These are phyloP conservation scores for Stenchaetothrips biformis DNA, from an alignment of 2,888 invertebrate genomes.

Conservation along the genomic window DNA sequence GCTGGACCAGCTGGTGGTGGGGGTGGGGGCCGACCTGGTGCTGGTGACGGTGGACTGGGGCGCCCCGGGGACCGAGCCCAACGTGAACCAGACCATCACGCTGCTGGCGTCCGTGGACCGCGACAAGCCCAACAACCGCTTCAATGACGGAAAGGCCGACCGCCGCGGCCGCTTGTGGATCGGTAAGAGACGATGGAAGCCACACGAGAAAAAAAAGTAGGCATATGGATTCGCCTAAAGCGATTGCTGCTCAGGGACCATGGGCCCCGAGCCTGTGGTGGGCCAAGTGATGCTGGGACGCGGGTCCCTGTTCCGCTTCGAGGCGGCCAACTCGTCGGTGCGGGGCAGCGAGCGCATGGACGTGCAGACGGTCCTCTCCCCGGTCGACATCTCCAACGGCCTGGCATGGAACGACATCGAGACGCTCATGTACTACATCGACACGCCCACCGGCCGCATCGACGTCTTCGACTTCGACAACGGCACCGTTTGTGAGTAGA, in stretches of 20 bases:
- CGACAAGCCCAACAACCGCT: slow-evolving; percentile 49
- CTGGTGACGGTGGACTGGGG: slow-evolving; percentile 49
- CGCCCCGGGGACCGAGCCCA: slow-evolving; percentile 34
- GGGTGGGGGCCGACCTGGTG: slow-evolving; percentile 49
- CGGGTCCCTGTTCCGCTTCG: slow-evolving; percentile 57
- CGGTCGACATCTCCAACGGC: slow-evolving; percentile 71
- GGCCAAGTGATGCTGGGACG: slow-evolving; percentile 50
- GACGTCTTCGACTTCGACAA: slow-evolving; percentile 63
- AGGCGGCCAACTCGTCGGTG: slow-evolving; percentile 38
- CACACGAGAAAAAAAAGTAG: no score
- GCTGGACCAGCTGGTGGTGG: slow-evolving; percentile 47
- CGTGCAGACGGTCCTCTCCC: slow-evolving; percentile 41
- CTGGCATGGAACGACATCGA: slow-evolving; percentile 68
- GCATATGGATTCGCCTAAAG: no score
- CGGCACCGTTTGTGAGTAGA: slow-evolving; percentile 43
- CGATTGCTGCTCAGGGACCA: slow-evolving; percentile 51
- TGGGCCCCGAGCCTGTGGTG: slow-evolving; percentile 54
- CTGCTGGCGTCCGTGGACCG: slow-evolving; percentile 48
- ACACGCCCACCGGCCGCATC: slow-evolving; percentile 61
- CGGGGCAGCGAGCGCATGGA: slow-evolving; percentile 37
- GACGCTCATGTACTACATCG: slow-evolving; percentile 71
- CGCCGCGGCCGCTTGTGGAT: slow-evolving; percentile 62
- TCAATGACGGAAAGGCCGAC: slow-evolving; percentile 69
- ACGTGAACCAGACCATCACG: slow-evolving; percentile 33
- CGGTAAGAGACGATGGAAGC: slow-evolving; percentile 47